Base-by-base conservation (phyloP, 2,888 invertebrate genomes). In the Rhingia campestris region DNA sequence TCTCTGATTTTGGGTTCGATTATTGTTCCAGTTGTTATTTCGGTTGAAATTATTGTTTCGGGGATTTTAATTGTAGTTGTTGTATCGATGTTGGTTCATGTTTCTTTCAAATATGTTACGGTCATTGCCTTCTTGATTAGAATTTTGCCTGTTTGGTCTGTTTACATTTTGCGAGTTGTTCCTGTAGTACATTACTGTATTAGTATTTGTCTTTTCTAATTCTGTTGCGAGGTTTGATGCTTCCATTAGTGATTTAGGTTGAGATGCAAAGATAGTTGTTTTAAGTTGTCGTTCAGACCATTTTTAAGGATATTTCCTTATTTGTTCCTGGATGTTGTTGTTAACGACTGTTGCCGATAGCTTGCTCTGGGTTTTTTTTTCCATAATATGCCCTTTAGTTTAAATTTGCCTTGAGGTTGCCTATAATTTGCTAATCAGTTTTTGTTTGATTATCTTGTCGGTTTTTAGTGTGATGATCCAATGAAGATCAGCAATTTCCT, bases 241-340 rank as follows among this genome's bases (percentile, higher is more conserved):
- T 22, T 72, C 72, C 3, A 22, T 35, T 41, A 61, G 14, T 45
- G 45, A 61, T 30, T 59, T 61, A 4, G 59, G 72, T 49, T 49
- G 53, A 22, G 74, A 45, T n/a, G 74, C 54, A 30, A 64, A 73
- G 5, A 73, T 47, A 10, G 49, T 59, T 33, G 43, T 14, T 61
- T 73, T 7, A 72, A 7, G 14, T 22, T 22, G 22, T 22, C 22
- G 22, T 22, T 22, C 22, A 22, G 22, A 22, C 22, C 22, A 22
- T 22, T 22, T 22, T 22, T 22, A 22, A 47, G 59, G 33, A 72
- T 33, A 22, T 22, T 22, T 22, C 2, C 22, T 2, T 22, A 22
- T 1, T 22, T 22, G 22, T 22, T 22, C 22, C 22, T 22, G 22
- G 22, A 22, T 22, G 22, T 22, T 22, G 22, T 22, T 22, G 22